phyloP scores from a whole-genome alignment of 1,140 invertebrate species.

The Bombus haemorrhoidalis region DNA sequence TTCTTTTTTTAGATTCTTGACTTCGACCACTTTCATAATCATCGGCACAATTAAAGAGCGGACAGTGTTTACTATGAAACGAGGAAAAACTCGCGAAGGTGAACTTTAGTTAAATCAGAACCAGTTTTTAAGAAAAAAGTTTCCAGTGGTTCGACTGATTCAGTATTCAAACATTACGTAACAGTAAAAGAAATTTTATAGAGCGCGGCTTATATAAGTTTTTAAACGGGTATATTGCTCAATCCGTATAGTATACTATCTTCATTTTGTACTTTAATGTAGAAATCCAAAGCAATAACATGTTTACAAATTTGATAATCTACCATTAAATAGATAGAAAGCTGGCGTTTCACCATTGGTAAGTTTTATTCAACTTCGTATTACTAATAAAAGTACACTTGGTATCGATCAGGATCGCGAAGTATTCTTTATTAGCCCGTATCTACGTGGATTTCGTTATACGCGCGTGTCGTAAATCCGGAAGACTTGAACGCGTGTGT shows the following conservation, averaged over 20 bases:
- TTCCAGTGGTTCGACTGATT: background rate
- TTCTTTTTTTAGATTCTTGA: too few species aligned
- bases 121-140: background rate
- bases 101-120: background rate
- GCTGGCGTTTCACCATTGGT: too few species aligned
- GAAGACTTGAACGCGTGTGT: slow-evolving; percentile 41
- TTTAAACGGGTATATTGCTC: background rate
- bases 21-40: too few species aligned
- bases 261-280: too few species aligned
- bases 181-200: background rate
- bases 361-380: too few species aligned
- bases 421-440: background rate
- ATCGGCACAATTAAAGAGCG: too few species aligned
- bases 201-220: background rate
- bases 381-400: too few species aligned
- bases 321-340: background rate
- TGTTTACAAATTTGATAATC: background rate
- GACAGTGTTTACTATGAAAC: background rate
- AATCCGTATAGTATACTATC: background rate
- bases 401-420: too few species aligned
- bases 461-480: slow-evolving; percentile 27
- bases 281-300: too few species aligned
- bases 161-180: background rate
- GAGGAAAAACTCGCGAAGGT: background rate
- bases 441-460: slow-evolving; percentile 7